Evolutionary conservation across 2,888 invertebrate species (phyloP).

Genomic region (Apotomis betuletana): DNA sequence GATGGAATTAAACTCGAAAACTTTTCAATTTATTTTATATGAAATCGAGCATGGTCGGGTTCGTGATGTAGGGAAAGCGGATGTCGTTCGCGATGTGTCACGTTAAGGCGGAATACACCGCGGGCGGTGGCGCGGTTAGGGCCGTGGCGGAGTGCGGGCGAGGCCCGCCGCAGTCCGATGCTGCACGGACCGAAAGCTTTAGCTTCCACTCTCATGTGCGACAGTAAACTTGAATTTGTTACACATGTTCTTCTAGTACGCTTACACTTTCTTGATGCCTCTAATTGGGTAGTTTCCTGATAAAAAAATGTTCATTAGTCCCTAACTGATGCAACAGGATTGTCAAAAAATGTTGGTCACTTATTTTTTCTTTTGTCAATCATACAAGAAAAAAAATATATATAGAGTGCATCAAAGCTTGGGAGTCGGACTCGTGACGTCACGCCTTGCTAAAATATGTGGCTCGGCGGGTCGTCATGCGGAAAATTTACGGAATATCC

Average conservation of each 20-base stretch:
- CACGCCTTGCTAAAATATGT: no score
- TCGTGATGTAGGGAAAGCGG: conserved; percentile 58
- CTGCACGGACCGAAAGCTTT: conserved; percentile 55
- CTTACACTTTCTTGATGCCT: conserved; percentile 49
- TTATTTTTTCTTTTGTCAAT: no score
- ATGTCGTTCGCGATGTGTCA: conserved; percentile 50
- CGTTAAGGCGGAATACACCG: conserved; percentile 6
- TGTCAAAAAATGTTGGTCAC: no score
- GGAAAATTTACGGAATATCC: no score
- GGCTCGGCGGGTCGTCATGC: no score
- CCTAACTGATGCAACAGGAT: no score
- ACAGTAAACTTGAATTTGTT: conserved; percentile 79
- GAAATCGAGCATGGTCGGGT: conserved; percentile 69
- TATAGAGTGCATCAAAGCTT: no score
- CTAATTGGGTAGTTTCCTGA: not conserved
- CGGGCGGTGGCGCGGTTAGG: conserved; percentile 6
- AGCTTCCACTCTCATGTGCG: conserved; percentile 59
- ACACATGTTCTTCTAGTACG: conserved; percentile 62
- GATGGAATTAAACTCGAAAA: conserved; percentile 78
- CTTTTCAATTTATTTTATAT: conserved; percentile 79
- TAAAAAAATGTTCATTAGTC: not conserved
- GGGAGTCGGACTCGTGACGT: no score
- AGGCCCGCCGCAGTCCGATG: conserved; percentile 49
- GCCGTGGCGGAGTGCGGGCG: conserved; percentile 18
- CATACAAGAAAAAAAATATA: no score